Evolutionary conservation across 1,140 invertebrate genomes (phyloP).

Genomic region (Drosophila biarmipes): DNA sequence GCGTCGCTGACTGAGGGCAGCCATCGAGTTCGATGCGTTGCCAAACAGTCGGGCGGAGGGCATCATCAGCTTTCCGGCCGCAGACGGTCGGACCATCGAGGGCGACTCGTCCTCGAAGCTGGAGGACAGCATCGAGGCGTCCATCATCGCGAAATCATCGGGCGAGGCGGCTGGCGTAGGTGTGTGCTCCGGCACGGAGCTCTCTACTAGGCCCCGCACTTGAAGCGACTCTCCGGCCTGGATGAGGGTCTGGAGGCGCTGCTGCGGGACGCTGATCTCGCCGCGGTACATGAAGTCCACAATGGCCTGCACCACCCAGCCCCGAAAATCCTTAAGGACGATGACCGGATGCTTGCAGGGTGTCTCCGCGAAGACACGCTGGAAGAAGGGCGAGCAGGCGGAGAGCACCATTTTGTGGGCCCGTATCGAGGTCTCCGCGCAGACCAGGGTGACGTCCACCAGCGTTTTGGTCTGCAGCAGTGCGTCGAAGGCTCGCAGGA

Average conservation of each 20-base stretch:
- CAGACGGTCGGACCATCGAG: slow-evolving; percentile 62
- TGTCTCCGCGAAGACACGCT: slow-evolving; percentile 94
- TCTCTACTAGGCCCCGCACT: slow-evolving; percentile 91
- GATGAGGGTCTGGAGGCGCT: slow-evolving; percentile 92
- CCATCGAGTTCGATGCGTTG: slow-evolving; percentile 59
- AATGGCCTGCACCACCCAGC: slow-evolving; percentile 93
- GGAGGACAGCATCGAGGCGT: slow-evolving; percentile 68
- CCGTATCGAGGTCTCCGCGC: slow-evolving; percentile 91
- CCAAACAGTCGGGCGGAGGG: slow-evolving; percentile 68
- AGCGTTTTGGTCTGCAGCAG: slow-evolving; percentile 93
- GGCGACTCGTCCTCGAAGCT: slow-evolving; percentile 77
- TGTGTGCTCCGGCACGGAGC: slow-evolving; percentile 88
- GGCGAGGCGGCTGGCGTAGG: slow-evolving; percentile 87
- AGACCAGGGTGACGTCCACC: slow-evolving; percentile 95
- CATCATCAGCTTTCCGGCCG: slow-evolving; percentile 67
- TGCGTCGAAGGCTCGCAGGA: slow-evolving; percentile 93
- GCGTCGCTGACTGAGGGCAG: slow-evolving; percentile 64
- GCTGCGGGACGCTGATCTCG: slow-evolving; percentile 93
- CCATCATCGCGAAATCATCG: slow-evolving; percentile 85
- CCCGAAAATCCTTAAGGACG: slow-evolving; percentile 94
- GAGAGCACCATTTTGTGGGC: slow-evolving; percentile 96
- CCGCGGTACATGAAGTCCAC: slow-evolving; percentile 97
- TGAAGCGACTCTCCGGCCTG: slow-evolving; percentile 94
- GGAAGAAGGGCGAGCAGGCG: slow-evolving; percentile 95
- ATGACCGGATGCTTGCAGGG: slow-evolving; percentile 97